Percentiles rank a stretch among this genome's conserved stretches.
Evolutionary conservation across 2,797 vertebrate genomes (phyloP).

Genomic region (Spinus pinus): DNA sequence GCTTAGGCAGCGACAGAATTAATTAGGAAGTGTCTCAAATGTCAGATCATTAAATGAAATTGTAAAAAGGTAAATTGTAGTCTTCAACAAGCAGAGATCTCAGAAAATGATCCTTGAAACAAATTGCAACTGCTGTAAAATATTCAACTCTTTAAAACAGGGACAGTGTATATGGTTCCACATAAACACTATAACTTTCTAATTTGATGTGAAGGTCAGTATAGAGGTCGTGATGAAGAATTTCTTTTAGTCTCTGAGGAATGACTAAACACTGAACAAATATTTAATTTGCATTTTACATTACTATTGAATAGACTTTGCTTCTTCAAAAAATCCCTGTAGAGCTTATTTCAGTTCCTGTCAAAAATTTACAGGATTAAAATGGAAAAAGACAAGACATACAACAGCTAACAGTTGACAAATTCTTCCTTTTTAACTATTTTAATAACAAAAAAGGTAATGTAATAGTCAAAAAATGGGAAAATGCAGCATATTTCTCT

Average conservation of each 20-base stretch:
- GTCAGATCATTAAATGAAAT: slow-evolving; percentile 59
- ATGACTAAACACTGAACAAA: slow-evolving; percentile 8
- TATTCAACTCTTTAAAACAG: slow-evolving; percentile 18
- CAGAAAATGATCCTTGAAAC: slow-evolving; percentile 28
- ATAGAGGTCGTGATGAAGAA: neutral
- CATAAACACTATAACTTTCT: slow-evolving; percentile 34
- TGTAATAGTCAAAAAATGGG: neutral
- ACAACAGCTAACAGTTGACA: neutral
- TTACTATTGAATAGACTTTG: slow-evolving; percentile 21
- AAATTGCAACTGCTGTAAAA: neutral
- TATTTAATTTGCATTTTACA: slow-evolving; percentile 50
- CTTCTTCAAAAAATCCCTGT: neutral
- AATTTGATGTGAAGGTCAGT: slow-evolving; percentile 17
- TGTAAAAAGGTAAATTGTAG: slow-evolving; percentile 56
- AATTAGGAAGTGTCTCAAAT: slow-evolving; percentile 61
- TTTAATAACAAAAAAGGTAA: neutral
- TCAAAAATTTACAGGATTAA: neutral
- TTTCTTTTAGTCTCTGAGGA: slow-evolving; percentile 12
- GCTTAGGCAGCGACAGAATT: slow-evolving; percentile 43
- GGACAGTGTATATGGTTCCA: neutral
- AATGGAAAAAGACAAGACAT: neutral
- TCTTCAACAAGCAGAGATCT: slow-evolving; percentile 32
- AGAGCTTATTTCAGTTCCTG: slow-evolving; percentile 3
- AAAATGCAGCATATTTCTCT: neutral
- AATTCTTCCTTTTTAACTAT: neutral